phyloP scores from a whole-genome alignment of 2,797 vertebrate species.

The Nannoperca obscura region DNA sequence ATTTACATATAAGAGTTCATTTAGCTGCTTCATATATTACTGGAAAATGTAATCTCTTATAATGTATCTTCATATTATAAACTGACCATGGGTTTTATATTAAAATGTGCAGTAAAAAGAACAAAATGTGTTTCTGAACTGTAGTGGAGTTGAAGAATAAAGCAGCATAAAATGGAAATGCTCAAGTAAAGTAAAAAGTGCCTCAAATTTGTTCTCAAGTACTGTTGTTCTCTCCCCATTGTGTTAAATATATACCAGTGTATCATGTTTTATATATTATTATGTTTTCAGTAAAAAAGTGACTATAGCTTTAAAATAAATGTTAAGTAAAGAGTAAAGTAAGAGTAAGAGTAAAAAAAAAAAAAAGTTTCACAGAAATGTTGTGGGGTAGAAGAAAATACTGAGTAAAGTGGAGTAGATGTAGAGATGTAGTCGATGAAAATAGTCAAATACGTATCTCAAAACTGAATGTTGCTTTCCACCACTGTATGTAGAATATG shows the following conservation, averaged over 20 bases:
- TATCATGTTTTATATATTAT: background rate
- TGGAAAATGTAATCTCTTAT: background rate
- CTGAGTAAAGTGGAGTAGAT: background rate
- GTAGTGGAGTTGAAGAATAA: background rate
- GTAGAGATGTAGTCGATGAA: background rate
- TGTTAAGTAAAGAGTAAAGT: too few species aligned
- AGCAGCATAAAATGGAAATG: background rate
- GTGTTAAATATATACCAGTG: background rate
- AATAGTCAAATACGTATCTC: background rate
- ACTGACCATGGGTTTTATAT: background rate
- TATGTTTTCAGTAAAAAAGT: background rate
- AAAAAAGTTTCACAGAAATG: background rate
- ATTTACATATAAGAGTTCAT: background rate
- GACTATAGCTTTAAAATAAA: background rate
- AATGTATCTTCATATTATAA: background rate
- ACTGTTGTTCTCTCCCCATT: background rate
- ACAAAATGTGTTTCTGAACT: background rate
- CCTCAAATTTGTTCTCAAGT: background rate
- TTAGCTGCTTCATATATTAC: background rate
- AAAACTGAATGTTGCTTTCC: background rate
- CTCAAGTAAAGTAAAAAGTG: background rate
- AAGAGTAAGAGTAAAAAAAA: too few species aligned
- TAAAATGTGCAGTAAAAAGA: background rate
- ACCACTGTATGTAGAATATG: background rate
- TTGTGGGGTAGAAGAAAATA: background rate